Evolutionary conservation across 92 coral and sea anemone genomes (phyloP), one percentile per base, ranked within the genome.

Genomic region (Nematostella vectensis): DNA sequence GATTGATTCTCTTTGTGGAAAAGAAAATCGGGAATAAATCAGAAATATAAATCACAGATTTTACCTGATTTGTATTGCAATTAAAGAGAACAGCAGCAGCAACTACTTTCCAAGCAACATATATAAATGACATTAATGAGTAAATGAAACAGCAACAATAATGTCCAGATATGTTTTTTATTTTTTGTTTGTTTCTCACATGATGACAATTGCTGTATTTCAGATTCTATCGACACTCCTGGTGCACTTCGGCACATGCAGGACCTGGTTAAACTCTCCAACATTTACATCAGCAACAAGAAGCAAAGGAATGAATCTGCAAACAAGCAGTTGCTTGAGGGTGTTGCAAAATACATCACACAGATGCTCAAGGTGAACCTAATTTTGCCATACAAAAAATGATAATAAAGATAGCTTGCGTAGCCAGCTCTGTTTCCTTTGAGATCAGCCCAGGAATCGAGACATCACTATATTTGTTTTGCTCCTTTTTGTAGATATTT

Each of bases 181-280:
- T n/a, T n/a, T n/a, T 33, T 6, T 33, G 40, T 15, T 33, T 33
- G 40, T 33, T 33, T 33, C 15, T 33, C 8, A 6, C 8, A 6
- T 33, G 40, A 33, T 6, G 15, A 33, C 6, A 15, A 33, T 15
- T 33, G 6, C 15, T 33, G 40, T 33, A 8, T 61, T 52, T 55
- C 69, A 91, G 98, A 91, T 64, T 91, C 98, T 0, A 78, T 91
- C 16, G 98, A 91, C 70, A 91, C 98, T 0, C 98, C 98, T 29
- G 54, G 79, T 4, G 93, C 98, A 1, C 75, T 91, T 28, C 77
- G 77, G 27, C 85, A 80, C 48, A 82, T 91, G 98, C 98, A 91
- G 54, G 89, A 88, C 23, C 75, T 91, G 31, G 98, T 91, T 18
- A 91, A 91, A 51, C 81, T 69, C 11, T 65, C 96, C 19, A 87